Base-by-base conservation (phyloP, 2,888 invertebrate genomes). In the Bombylius major region DNA sequence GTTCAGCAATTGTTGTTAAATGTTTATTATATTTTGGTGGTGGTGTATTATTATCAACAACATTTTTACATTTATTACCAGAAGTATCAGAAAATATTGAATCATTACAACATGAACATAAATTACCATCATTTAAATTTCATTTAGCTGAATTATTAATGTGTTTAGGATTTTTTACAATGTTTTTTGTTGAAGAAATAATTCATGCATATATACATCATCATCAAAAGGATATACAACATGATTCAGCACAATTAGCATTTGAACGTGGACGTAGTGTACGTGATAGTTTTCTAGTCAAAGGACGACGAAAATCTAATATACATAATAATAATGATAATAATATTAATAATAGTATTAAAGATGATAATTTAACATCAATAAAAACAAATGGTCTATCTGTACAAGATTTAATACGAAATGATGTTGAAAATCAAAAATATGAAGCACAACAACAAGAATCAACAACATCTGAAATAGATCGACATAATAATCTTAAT, bases 41-140 rank as follows among this genome's bases (percentile, higher is more conserved):
- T n/a, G 90, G 90, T 11, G 89, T 90, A 0, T 75, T 91, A 23
- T 73, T 91, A 46, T 83, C 85, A 60, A 90, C 90, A 4, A 89
- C 89, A 5, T 89, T 91, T 67, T 72, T 89, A 62, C 90, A 91
- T 66, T 75, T 91, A 64, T 74, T 89, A 55, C 90, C 90, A 2
- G 90, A 90, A 75, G 84, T 90, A 0, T 74, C 80, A 11, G 84
- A 89, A 64, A 80, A 80, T 56, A 79, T 89, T 11, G 75, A 79
- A n/a, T 70, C 77, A 51, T 73, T 87, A 58, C 78, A 82, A 64
- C 76, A 66, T 5, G 67, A 68, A 9, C 63, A 62, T 2, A 60
- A 62, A 31, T 67, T 87, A 47, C 76, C 76, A 0, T 64, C 74
- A 1, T 75, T 83, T 9, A 75, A 77, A 0, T 82, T 88, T 66